phyloP scores from a whole-genome alignment of 2,888 invertebrate species.

The Drosophila atripex region DNA sequence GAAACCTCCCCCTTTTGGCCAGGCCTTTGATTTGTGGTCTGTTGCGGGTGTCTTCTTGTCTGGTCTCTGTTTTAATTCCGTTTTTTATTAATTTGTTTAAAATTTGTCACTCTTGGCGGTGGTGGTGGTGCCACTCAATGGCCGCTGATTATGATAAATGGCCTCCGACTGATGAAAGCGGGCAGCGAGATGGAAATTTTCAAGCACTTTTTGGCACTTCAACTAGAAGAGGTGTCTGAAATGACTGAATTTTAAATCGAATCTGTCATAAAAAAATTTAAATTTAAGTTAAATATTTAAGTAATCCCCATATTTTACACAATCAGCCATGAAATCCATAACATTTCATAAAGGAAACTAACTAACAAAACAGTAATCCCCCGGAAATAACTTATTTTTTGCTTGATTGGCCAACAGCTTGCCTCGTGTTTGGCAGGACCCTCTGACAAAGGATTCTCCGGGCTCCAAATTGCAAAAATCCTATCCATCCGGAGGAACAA shows the following conservation, averaged over 20 bases:
- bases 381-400: slow-evolving; percentile 24
- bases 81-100: slow-evolving; percentile 71
- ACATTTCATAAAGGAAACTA: not conserved
- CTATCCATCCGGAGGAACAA: slow-evolving; percentile 23
- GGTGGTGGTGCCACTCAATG: slow-evolving; percentile 37
- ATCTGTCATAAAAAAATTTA: no score
- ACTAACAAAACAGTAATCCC: not conserved
- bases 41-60: slow-evolving; percentile 38
- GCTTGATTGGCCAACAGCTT: slow-evolving; percentile 26
- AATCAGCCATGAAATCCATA: not conserved
- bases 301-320: no score
- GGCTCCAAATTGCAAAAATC: slow-evolving; percentile 9
- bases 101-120: slow-evolving; percentile 68
- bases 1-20: slow-evolving; percentile 38
- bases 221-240: slow-evolving; percentile 1
- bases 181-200: slow-evolving; percentile 21
- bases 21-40: slow-evolving; percentile 66
- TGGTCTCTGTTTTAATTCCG: slow-evolving; percentile 29
- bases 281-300: no score
- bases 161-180: slow-evolving; percentile 25
- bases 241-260: not conserved
- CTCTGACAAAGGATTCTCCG: slow-evolving; percentile 7
- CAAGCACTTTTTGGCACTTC: slow-evolving; percentile 21
- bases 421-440: slow-evolving; percentile 21
- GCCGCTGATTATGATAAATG: slow-evolving; percentile 48